These are phyloP conservation scores for Dynastes hyllus DNA, from an alignment of 2,888 invertebrate genomes.

Conservation along the genomic window DNA sequence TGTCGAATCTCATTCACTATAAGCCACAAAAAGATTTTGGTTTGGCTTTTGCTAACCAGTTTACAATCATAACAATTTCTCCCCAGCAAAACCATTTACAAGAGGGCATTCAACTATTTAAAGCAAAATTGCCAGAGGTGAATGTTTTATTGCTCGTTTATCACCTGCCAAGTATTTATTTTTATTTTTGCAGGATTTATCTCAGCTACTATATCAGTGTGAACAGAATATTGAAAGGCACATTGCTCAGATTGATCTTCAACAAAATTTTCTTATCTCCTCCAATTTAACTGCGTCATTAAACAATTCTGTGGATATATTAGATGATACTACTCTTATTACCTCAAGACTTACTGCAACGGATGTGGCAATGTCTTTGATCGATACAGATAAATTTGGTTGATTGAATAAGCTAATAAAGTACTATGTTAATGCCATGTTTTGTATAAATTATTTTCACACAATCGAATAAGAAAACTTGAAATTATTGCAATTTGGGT, in stretches of 20 bases:
- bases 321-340: slow-evolving; percentile 61
- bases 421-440: neutral
- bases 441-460: neutral
- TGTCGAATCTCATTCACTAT: slow-evolving; percentile 78
- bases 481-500: no score
- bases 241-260: slow-evolving; percentile 17
- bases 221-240: slow-evolving; percentile 60
- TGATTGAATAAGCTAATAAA: slow-evolving; percentile 34
- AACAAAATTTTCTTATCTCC: slow-evolving; percentile 31
- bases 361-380: slow-evolving; percentile 65
- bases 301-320: slow-evolving; percentile 53
- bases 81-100: slow-evolving; percentile 74
- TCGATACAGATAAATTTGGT: slow-evolving; percentile 64
- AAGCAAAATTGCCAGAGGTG: slow-evolving; percentile 63
- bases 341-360: slow-evolving; percentile 62
- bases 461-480: no score
- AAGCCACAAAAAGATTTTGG: slow-evolving; percentile 73
- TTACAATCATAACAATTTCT: slow-evolving; percentile 76
- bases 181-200: slow-evolving; percentile 61
- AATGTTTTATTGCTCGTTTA: slow-evolving; percentile 21
- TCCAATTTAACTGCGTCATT: slow-evolving; percentile 24
- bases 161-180: neutral
- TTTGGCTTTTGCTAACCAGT: slow-evolving; percentile 77
- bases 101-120: slow-evolving; percentile 71
- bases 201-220: slow-evolving; percentile 61